Percentiles rank a stretch among this genome's conserved stretches.
These are phyloP conservation scores for Lepetodrilus schrolli DNA, from an alignment of 2,888 invertebrate genomes.

Conservation along the genomic window DNA sequence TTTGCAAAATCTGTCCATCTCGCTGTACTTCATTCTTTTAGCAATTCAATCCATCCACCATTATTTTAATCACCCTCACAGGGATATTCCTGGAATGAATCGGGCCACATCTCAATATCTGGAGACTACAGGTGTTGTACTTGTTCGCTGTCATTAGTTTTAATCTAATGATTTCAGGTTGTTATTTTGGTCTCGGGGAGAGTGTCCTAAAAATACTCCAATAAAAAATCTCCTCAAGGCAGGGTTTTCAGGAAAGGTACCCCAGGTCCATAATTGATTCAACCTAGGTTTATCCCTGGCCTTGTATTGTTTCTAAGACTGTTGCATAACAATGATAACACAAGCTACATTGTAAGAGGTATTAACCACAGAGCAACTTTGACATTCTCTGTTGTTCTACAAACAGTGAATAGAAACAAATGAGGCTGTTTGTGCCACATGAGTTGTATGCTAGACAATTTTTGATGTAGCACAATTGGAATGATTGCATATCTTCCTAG, in stretches of 20 bases:
- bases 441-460: conserved; percentile 24
- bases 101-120: background rate
- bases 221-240: no score
- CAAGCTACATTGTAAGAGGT: background rate
- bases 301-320: conserved; percentile 18
- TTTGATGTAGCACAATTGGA: conserved; percentile 1
- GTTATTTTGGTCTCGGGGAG: no score
- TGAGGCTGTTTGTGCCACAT: background rate
- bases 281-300: no score
- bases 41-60: conserved; percentile 25
- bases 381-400: background rate
- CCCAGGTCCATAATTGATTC: no score
- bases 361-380: background rate
- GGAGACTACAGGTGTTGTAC: no score
- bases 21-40: conserved; percentile 1
- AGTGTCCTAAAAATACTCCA: no score
- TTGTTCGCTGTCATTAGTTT: no score
- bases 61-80: no score
- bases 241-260: no score
- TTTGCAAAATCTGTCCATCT: no score
- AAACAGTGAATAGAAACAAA: conserved; percentile 9
- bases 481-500: conserved; percentile 8
- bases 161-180: no score
- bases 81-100: background rate
- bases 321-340: no score